phyloP scores from a whole-genome alignment of 23 tunicate species.

The Clavelina lepadiformis region DNA sequence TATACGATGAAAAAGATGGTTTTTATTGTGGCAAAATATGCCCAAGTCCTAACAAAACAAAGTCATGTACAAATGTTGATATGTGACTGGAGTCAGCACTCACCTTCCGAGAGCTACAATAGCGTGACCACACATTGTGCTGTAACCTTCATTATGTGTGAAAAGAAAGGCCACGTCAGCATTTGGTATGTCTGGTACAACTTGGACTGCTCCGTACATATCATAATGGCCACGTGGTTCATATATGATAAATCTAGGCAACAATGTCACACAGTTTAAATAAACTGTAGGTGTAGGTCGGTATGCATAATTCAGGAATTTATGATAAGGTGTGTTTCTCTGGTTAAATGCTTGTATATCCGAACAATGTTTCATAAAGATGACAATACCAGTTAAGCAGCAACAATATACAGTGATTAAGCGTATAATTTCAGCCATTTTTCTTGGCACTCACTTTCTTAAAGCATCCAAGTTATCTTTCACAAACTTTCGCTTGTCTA shows the following conservation, averaged over 20 bases:
- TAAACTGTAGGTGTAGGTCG: background rate
- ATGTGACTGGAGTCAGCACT: too few species aligned
- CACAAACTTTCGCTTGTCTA: constrained; percentile 21
- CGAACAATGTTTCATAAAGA: too few species aligned
- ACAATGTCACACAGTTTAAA: background rate
- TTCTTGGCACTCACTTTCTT: constrained; percentile 41
- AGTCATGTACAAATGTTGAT: too few species aligned
- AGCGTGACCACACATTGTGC: constrained; percentile 71
- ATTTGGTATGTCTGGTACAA: constrained; percentile 31
- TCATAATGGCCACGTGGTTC: constrained; percentile 69
- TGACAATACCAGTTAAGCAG: too few species aligned
- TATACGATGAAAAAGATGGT: too few species aligned
- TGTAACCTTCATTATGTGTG: constrained; percentile 51
- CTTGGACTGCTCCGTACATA: constrained; percentile 55
- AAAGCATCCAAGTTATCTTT: constrained; percentile 32
- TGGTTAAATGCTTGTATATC: too few species aligned
- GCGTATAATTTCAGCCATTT: too few species aligned
- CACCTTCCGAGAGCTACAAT: constrained; percentile 29
- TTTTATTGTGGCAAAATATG: too few species aligned
- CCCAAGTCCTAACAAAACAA: too few species aligned
- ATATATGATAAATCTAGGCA: constrained; percentile 34
- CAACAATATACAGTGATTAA: too few species aligned
- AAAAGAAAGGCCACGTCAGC: constrained; percentile 56
- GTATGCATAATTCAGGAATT: too few species aligned
- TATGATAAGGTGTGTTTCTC: too few species aligned